A percentile compares a stretch with the other conserved stretches of the same genome.
These are phyloP conservation scores for Astropecten irregularis DNA, from an alignment of 53 echinoderm and acorn worm genomes.

Conservation along the genomic window DNA sequence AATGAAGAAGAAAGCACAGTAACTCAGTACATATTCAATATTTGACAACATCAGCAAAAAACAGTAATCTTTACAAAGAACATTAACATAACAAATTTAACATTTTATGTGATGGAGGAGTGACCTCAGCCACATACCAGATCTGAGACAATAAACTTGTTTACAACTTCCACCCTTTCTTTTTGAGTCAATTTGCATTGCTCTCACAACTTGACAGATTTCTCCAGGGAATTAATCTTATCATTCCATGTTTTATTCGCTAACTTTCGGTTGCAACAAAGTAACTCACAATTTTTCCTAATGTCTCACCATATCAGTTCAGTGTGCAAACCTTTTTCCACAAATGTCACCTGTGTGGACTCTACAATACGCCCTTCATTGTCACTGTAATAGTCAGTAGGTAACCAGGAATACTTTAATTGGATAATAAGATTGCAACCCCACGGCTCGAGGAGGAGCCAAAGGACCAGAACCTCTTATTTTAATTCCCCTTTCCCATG, in stretches of 20 bases:
- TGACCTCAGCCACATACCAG: no score
- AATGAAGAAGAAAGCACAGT: neutral
- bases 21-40: neutral
- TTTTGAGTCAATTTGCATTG: neutral
- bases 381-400: neutral
- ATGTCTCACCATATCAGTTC: neutral
- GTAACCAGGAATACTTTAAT: neutral
- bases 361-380: neutral
- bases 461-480: neutral
- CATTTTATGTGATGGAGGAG: neutral
- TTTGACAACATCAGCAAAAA: neutral
- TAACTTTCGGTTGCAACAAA: neutral
- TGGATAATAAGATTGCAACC: neutral
- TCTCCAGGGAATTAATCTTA: neutral
- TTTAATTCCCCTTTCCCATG: conserved; percentile 4
- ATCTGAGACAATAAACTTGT: neutral
- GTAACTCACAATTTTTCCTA: neutral
- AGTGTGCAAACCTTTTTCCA: neutral
- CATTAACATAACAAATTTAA: neutral
- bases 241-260: neutral
- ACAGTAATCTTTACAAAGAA: neutral
- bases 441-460: neutral
- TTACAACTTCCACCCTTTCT: neutral
- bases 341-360: neutral
- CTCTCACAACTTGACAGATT: neutral